Evolutionary conservation across 1,140 invertebrate genomes (phyloP).

Genomic region (Lamellibrachia luymesi): DNA sequence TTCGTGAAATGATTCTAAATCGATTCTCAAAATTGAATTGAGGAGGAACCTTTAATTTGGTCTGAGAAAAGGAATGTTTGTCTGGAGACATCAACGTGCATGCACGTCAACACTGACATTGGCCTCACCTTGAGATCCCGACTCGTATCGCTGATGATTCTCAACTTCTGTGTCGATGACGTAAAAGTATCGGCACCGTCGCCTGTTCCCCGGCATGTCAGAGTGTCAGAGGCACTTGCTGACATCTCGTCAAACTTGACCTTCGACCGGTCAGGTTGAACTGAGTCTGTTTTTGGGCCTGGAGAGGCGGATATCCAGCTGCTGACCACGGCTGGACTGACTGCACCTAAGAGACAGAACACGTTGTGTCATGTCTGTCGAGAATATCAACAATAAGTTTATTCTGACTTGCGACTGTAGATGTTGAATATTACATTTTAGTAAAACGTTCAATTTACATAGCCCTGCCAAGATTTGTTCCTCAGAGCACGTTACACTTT

Average conservation of each 20-base stretch:
- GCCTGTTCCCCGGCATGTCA: background rate
- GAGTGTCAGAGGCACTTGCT: background rate
- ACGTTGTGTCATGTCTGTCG: background rate
- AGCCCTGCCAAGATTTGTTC: too few relatives aligned
- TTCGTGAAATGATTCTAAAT: too few relatives aligned
- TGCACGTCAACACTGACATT: background rate
- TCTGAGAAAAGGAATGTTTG: too few relatives aligned
- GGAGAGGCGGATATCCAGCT: background rate
- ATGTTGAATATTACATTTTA: too few relatives aligned
- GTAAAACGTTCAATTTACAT: too few relatives aligned
- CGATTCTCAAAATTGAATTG: too few relatives aligned
- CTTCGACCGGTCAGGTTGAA: background rate
- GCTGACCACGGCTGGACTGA: background rate
- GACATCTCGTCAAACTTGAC: background rate
- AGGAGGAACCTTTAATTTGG: too few relatives aligned
- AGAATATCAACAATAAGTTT: background rate
- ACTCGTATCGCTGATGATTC: background rate
- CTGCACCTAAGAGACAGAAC: background rate
- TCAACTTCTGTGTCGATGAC: background rate
- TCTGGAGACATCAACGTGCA: background rate
- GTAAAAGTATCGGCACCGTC: background rate
- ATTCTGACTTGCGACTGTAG: background rate
- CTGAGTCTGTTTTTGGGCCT: background rate
- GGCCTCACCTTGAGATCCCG: background rate
- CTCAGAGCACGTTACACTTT: too few relatives aligned